Percentiles rank a stretch among this genome's conserved stretches.
These are phyloP conservation scores for Leptothorax acervorum DNA, from an alignment of 2,888 invertebrate genomes.

Conservation along the genomic window DNA sequence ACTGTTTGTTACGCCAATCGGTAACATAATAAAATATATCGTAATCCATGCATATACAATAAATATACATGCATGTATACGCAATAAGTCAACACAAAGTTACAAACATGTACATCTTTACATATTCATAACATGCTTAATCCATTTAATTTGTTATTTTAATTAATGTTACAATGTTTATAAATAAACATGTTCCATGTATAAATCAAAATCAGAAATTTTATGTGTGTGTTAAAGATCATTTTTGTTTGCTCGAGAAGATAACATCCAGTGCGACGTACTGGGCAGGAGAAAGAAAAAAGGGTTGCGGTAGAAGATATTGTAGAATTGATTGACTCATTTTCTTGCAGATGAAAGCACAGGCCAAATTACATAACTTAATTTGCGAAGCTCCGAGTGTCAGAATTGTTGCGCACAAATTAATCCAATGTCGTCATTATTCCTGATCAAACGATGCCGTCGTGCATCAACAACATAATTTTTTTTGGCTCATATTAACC, in stretches of 20 bases:
- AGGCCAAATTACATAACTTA: slow-evolving; percentile 36
- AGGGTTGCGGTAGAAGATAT: neutral
- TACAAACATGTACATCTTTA: neutral
- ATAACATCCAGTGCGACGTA: neutral
- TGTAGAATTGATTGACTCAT: slow-evolving; percentile 46
- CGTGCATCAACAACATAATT: slow-evolving; percentile 12
- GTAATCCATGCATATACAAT: neutral
- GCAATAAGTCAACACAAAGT: neutral
- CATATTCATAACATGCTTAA: neutral
- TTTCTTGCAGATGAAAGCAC: slow-evolving; percentile 39
- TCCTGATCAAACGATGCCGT: slow-evolving; percentile 37
- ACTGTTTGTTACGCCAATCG: neutral
- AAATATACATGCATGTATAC: neutral
- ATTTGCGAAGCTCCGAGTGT: slow-evolving; percentile 31
- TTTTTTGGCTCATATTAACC: neutral
- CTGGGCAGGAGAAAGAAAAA: neutral
- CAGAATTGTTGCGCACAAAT: slow-evolving; percentile 32
- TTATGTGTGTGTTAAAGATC: neutral
- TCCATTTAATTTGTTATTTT: neutral
- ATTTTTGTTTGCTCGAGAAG: neutral
- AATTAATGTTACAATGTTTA: neutral
- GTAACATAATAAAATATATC: neutral
- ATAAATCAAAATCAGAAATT: neutral
- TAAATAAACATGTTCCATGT: neutral
- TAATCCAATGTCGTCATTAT: slow-evolving; percentile 31